Percentiles rank a stretch among this genome's conserved stretches.
Evolutionary conservation across 2,113 vertebrate species (phyloP).

Genomic region (Gorsachius goisagi): DNA sequence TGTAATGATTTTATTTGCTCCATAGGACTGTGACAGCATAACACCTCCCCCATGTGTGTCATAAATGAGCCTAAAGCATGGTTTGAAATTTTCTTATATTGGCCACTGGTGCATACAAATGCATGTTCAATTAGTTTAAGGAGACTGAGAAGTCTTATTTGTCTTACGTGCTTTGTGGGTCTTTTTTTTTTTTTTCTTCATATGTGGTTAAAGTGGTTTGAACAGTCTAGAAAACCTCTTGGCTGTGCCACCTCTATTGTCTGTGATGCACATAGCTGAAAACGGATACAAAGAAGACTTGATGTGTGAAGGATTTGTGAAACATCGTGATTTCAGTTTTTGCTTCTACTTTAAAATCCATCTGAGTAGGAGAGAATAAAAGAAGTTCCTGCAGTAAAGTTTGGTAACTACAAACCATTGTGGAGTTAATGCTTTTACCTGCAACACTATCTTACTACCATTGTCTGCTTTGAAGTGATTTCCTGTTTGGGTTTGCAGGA

Average conservation of each 20-base stretch:
- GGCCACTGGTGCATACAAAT: background rate
- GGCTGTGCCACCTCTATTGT: background rate
- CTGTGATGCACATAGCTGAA: background rate
- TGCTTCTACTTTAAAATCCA: background rate
- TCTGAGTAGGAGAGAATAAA: background rate
- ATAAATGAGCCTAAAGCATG: background rate
- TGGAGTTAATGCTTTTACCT: background rate
- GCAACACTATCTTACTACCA: background rate
- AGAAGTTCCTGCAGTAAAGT: background rate
- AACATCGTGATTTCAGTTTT: background rate
- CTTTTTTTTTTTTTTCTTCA: background rate
- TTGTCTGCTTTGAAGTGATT: background rate
- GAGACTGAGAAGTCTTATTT: background rate
- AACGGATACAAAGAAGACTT: background rate
- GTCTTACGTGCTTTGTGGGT: background rate
- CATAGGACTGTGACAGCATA: background rate
- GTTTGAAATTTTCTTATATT: background rate
- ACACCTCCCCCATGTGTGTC: accelerated
- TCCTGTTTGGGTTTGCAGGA: background rate
- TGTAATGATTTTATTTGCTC: background rate
- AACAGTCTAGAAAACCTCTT: background rate
- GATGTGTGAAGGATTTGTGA: background rate
- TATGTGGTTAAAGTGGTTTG: background rate
- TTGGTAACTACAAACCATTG: background rate
- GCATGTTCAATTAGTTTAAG: background rate